A percentile compares a stretch with the other conserved stretches of the same genome.
Evolutionary conservation across 1,140 invertebrate genomes (phyloP).

Genomic region (Temnothorax curvispinosus): DNA sequence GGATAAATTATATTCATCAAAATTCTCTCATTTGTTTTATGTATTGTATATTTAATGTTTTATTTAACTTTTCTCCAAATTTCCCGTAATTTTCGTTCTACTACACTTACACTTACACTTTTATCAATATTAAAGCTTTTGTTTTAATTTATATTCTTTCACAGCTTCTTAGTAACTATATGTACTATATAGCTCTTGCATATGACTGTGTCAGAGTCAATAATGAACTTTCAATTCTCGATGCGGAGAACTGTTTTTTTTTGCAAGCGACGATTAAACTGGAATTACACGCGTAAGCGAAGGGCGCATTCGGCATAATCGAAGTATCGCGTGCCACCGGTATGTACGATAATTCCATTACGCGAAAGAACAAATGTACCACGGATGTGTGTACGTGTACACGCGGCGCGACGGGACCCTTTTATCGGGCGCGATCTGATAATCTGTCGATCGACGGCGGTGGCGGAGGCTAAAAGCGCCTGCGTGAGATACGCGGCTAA

Average conservation of each 20-base stretch:
- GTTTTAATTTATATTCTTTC: neutral
- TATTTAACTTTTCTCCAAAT: neutral
- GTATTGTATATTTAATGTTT: neutral
- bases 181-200: neutral
- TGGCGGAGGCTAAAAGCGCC: constrained; percentile 42
- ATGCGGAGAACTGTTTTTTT: neutral
- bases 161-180: neutral
- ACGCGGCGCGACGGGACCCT: constrained; percentile 54
- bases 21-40: neutral
- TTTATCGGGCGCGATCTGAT: constrained; percentile 74
- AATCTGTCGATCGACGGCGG: constrained; percentile 69
- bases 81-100: neutral
- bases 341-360: constrained; percentile 75
- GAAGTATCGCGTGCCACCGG: constrained; percentile 71
- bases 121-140: neutral
- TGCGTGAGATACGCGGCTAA: constrained; percentile 75
- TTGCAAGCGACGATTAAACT: constrained; percentile 31
- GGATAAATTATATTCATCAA: neutral
- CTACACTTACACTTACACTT: too few relatives aligned
- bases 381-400: constrained; percentile 59
- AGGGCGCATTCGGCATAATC: constrained; percentile 72
- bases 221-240: neutral
- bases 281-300: constrained; percentile 60
- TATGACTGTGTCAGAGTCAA: neutral
- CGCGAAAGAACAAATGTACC: constrained; percentile 75